Conservation (phyloP, 1,140 invertebrate genomes). For the Drosophila neocordata region DNA sequence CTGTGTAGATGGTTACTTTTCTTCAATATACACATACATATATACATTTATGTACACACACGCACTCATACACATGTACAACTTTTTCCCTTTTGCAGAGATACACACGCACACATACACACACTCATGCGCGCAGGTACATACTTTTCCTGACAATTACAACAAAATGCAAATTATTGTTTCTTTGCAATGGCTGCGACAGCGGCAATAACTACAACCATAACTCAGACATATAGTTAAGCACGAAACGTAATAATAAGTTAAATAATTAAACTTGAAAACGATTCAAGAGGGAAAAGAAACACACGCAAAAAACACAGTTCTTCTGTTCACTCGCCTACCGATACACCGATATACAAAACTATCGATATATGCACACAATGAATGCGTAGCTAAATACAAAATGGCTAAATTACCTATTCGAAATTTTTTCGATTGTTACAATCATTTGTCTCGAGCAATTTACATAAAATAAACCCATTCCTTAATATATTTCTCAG, state of each 20-base stretch:
- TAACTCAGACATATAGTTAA: constrained; percentile 28
- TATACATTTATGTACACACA: constrained; percentile 41
- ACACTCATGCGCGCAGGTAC: constrained; percentile 35
- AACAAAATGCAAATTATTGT: constrained; percentile 29
- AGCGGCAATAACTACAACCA: constrained; percentile 31
- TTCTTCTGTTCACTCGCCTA: constrained; percentile 1
- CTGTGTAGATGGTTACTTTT: constrained; percentile 68
- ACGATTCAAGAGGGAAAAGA: constrained; percentile 19
- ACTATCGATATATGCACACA: neutral
- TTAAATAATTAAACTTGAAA: constrained; percentile 77
- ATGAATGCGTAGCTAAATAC: neutral
- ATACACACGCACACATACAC: constrained; percentile 55
- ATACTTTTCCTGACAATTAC: constrained; percentile 66
- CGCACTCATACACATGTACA: constrained; percentile 7
- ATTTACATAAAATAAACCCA: too few relatives aligned
- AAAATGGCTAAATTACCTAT: neutral
- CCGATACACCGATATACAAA: neutral
- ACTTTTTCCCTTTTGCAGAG: constrained; percentile 65
- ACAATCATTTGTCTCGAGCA: too few relatives aligned
- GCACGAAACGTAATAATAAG: constrained; percentile 76
- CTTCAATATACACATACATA: constrained; percentile 70
- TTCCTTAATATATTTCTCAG: too few relatives aligned
- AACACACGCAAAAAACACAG: constrained; percentile 13
- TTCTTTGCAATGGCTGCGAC: constrained; percentile 37
- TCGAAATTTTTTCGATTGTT: too few relatives aligned